phyloP scores from a whole-genome alignment of 2,113 vertebrate species.

The Abramis brama region DNA sequence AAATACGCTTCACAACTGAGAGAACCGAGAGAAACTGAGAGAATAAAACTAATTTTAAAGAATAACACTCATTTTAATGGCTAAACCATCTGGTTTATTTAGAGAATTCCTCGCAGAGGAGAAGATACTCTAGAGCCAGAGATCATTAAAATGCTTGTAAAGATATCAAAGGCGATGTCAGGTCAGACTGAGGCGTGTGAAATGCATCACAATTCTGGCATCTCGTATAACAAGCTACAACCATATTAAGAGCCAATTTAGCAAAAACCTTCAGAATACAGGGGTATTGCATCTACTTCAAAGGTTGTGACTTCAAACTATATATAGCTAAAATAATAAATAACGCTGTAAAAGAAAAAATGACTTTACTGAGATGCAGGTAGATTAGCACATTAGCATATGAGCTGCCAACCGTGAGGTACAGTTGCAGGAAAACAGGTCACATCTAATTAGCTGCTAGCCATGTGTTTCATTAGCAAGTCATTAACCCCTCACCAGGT shows the following conservation, averaged over 20 bases:
- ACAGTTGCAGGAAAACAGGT: slow-evolving; percentile 31
- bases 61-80: background rate
- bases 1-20: background rate
- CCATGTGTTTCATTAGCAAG: slow-evolving; percentile 58
- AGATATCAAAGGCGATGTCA: slow-evolving; percentile 35
- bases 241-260: slow-evolving; percentile 20
- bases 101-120: slow-evolving; percentile 3
- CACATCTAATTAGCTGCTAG: slow-evolving; percentile 55
- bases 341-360: slow-evolving; percentile 12
- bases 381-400: slow-evolving; percentile 37
- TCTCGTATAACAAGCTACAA: slow-evolving; percentile 32
- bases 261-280: slow-evolving; percentile 17
- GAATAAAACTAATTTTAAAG: background rate
- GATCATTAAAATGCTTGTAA: slow-evolving; percentile 31
- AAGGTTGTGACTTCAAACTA: slow-evolving; percentile 23
- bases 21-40: background rate
- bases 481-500: slow-evolving; percentile 57
- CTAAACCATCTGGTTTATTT: slow-evolving; percentile 21
- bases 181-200: slow-evolving; percentile 10
- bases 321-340: background rate
- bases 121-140: slow-evolving; percentile 9
- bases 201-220: background rate
- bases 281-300: slow-evolving; percentile 1
- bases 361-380: slow-evolving; percentile 1
- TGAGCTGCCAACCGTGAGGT: slow-evolving; percentile 28